Conservation (phyloP, 2,888 invertebrate species). For the Lutraria lutraria region DNA sequence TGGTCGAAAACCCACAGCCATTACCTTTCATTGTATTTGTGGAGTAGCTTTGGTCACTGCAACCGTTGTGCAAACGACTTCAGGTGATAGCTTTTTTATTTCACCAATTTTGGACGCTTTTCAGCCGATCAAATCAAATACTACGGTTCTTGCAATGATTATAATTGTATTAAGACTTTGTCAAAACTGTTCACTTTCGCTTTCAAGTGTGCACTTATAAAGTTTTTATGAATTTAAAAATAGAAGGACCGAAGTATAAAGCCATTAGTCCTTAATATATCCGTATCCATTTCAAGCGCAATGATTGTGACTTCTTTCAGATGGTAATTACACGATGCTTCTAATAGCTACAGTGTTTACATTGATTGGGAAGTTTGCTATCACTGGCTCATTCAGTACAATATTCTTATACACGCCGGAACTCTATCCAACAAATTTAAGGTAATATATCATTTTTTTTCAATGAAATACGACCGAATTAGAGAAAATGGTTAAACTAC, state of each 20-base stretch:
- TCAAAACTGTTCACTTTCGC: too few relatives aligned
- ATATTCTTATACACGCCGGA: conserved; percentile 79
- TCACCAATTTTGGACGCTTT: too few relatives aligned
- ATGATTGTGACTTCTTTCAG: conserved; percentile 39
- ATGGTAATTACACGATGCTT: conserved; percentile 38
- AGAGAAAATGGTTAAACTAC: too few relatives aligned
- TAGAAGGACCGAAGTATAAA: too few relatives aligned
- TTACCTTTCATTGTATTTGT: conserved; percentile 69
- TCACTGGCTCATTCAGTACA: conserved; percentile 76
- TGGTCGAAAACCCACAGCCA: conserved; percentile 68
- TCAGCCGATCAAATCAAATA: too few relatives aligned
- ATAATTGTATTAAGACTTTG: too few relatives aligned
- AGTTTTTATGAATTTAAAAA: too few relatives aligned
- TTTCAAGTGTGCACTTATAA: too few relatives aligned
- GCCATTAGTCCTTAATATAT: too few relatives aligned
- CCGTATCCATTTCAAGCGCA: too few relatives aligned
- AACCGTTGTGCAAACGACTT: conserved; percentile 55
- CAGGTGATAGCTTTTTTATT: conserved; percentile 51
- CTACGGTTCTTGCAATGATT: too few relatives aligned
- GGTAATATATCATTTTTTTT: conserved; percentile 61
- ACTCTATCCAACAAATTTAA: conserved; percentile 80
- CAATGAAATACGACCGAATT: too few relatives aligned
- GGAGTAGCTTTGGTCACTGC: conserved; percentile 72
- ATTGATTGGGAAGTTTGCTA: conserved; percentile 77
- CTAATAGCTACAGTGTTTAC: conserved; percentile 69